A percentile compares a stretch with the other conserved stretches of the same genome.
These are phyloP conservation scores for Gracilinanus agilis DNA, from an alignment of 2,113 vertebrate species.

Conservation along the genomic window DNA sequence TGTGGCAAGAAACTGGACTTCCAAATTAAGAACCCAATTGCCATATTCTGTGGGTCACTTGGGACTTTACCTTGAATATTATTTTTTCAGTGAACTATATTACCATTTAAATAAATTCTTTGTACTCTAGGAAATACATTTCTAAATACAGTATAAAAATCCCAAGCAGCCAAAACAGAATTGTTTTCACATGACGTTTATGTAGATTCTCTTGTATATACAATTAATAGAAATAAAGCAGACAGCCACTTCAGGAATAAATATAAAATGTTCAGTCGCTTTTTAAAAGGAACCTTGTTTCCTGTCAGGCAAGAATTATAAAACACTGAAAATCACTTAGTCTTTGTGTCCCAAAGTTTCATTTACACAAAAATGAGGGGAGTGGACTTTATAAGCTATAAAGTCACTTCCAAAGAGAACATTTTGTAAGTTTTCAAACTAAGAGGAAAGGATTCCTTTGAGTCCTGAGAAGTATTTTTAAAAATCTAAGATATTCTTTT, in stretches of 20 bases:
- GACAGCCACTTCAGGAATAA: conserved; percentile 13
- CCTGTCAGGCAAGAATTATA: conserved; percentile 10
- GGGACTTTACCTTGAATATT: conserved; percentile 4
- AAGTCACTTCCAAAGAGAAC: not conserved
- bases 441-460: not conserved
- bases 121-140: conserved; percentile 5
- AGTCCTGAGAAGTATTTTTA: not conserved
- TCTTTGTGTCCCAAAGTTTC: not conserved
- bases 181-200: conserved; percentile 1
- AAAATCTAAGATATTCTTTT: not conserved
- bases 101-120: conserved; percentile 37
- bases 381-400: not conserved
- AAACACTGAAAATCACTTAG: not conserved
- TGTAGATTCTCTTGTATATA: not conserved
- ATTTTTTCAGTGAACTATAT: conserved; percentile 12
- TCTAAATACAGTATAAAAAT: not conserved
- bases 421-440: not conserved
- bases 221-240: conserved; percentile 27
- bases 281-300: conserved; percentile 3
- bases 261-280: not conserved
- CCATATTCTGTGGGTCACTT: conserved; percentile 5
- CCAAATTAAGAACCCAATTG: not conserved
- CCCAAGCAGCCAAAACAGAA: conserved; percentile 5
- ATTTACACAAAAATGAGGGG: not conserved
- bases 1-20: not conserved